These are phyloP conservation scores for Sardina pilchardus DNA, from an alignment of 2,113 vertebrate species.

Conservation along the genomic window DNA sequence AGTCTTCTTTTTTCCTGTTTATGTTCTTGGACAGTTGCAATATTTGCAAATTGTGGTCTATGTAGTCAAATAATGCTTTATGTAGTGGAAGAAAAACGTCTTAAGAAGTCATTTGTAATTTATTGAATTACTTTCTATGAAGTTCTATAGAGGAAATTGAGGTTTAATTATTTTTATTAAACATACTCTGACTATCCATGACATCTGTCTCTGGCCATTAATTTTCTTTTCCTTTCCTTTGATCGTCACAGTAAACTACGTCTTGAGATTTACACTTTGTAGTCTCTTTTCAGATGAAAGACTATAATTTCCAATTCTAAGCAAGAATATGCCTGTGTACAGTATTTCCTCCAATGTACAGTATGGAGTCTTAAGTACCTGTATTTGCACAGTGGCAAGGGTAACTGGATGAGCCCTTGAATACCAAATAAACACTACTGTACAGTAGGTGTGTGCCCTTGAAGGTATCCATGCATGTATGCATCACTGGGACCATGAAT, in stretches of 20 bases:
- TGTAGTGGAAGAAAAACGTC: slow-evolving; percentile 95
- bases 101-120: slow-evolving; percentile 99
- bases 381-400: not conserved
- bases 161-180: slow-evolving; percentile 99
- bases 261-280: not conserved
- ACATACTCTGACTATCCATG: slow-evolving; percentile 99
- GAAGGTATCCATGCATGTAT: not conserved
- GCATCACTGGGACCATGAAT: not conserved
- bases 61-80: slow-evolving; percentile 96
- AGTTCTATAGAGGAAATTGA: slow-evolving; percentile 99
- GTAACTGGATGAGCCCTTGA: not conserved
- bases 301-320: not conserved
- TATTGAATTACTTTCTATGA: slow-evolving; percentile 99
- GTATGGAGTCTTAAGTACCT: not conserved
- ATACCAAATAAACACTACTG: not conserved
- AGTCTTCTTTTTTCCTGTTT: slow-evolving; percentile 37
- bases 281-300: not conserved
- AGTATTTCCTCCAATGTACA: not conserved
- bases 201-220: slow-evolving; percentile 71
- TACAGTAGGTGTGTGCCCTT: too few species aligned
- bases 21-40: slow-evolving; percentile 89
- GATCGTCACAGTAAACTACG: not conserved
- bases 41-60: slow-evolving; percentile 99
- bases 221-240: slow-evolving; percentile 34
- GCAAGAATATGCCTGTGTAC: not conserved